phyloP scores from a whole-genome alignment of 2,113 vertebrate species.

The Psittacus erithacus region DNA sequence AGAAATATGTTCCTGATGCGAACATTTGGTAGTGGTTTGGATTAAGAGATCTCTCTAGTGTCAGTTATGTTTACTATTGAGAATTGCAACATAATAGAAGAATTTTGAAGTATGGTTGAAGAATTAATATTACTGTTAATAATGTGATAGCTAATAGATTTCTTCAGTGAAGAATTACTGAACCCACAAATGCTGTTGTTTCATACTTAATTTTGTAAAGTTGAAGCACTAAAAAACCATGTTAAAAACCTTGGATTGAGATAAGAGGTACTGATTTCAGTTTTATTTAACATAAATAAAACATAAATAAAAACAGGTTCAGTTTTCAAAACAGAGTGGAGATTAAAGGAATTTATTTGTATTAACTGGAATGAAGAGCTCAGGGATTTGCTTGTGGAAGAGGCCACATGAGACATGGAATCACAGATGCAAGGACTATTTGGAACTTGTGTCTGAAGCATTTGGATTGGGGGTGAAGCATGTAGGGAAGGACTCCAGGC shows the following conservation, averaged over 20 bases:
- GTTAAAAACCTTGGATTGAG: background rate
- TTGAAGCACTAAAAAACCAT: background rate
- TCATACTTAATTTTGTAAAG: background rate
- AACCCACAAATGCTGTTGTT: background rate
- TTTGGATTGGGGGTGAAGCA: background rate
- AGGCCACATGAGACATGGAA: slow-evolving; percentile 16
- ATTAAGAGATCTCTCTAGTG: background rate
- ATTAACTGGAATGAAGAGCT: slow-evolving; percentile 19
- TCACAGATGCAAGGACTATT: slow-evolving; percentile 29
- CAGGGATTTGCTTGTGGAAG: slow-evolving; percentile 14
- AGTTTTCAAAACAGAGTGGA: background rate
- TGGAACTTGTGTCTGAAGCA: slow-evolving; percentile 28
- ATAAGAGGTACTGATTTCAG: background rate
- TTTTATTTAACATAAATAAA: slow-evolving; percentile 27
- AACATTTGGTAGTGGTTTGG: background rate
- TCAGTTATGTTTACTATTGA: background rate
- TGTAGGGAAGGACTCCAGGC: background rate
- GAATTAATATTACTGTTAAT: background rate
- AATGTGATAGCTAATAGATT: background rate
- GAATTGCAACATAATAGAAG: background rate
- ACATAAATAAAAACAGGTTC: background rate
- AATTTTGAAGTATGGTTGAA: background rate
- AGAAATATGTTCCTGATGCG: background rate
- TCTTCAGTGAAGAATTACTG: background rate
- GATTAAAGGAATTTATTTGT: slow-evolving; percentile 34